Conservation (phyloP, 2,888 invertebrate genomes). For the Pristionchus entomophagus region DNA sequence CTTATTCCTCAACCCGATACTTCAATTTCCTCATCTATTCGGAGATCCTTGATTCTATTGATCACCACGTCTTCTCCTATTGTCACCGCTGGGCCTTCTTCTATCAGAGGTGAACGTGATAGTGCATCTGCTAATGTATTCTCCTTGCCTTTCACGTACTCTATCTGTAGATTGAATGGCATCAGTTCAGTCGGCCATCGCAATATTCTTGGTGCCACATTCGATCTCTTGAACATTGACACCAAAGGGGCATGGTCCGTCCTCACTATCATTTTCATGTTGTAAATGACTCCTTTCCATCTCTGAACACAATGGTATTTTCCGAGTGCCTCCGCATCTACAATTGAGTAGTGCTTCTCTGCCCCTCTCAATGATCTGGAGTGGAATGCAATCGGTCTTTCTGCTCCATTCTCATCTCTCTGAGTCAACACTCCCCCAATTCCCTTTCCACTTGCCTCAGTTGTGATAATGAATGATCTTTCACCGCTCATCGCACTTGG, state of each 20-base stretch:
- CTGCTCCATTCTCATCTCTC: not conserved
- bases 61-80: slow-evolving; percentile 15
- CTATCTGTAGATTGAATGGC: not conserved
- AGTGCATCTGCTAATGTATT: slow-evolving; percentile 8
- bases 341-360: slow-evolving; percentile 13
- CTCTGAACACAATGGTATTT: not conserved
- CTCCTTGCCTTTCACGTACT: not conserved
- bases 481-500: not conserved
- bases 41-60: not conserved
- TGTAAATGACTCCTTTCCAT: not conserved
- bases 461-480: not conserved
- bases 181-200: not conserved
- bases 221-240: not conserved
- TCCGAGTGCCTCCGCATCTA: not conserved
- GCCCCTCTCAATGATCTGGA: not conserved
- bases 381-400: not conserved
- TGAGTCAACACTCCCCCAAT: not conserved
- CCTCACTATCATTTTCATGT: not conserved
- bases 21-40: not conserved
- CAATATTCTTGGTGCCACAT: not conserved
- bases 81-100: not conserved
- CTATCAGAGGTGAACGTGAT: not conserved
- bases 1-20: no score
- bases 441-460: not conserved
- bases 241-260: not conserved